Conservation (phyloP, 92 coral and sea anemone genomes). For the Porites rus region DNA sequence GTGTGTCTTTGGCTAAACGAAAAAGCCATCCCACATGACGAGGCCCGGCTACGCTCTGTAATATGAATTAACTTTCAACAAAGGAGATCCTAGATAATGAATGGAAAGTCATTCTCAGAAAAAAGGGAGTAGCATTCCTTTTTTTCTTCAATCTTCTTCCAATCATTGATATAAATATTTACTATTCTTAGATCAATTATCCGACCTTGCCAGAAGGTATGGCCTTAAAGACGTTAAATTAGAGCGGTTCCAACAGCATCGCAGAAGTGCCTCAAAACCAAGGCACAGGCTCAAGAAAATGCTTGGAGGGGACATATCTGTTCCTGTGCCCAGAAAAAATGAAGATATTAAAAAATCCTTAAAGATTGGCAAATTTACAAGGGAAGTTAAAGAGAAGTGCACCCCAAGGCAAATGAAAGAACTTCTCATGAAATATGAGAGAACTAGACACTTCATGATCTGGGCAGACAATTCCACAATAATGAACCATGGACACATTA, state of each 20-base stretch:
- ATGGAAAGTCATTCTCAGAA: too few relatives aligned
- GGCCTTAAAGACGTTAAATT: slow-evolving; percentile 44
- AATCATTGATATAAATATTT: too few relatives aligned
- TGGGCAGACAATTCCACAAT: slow-evolving; percentile 29
- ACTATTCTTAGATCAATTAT: slow-evolving; percentile 29
- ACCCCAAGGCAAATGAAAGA: not conserved
- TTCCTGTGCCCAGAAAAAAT: slow-evolving; percentile 47
- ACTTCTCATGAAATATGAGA: not conserved
- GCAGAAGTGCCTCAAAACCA: slow-evolving; percentile 16
- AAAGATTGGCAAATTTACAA: not conserved
- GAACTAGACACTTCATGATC: not conserved
- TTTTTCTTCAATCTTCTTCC: too few relatives aligned
- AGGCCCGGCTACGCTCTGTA: too few relatives aligned
- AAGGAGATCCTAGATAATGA: too few relatives aligned
- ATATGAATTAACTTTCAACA: too few relatives aligned
- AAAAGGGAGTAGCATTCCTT: too few relatives aligned
- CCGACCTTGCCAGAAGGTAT: slow-evolving; percentile 48
- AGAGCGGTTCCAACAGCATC: slow-evolving; percentile 46
- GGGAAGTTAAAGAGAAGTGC: too few relatives aligned
- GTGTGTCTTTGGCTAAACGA: too few relatives aligned
- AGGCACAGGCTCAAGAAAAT: slow-evolving; percentile 32
- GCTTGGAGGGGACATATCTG: slow-evolving; percentile 53
- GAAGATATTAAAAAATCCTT: slow-evolving; percentile 50
- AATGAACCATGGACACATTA: slow-evolving; percentile 8
- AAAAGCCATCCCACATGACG: too few relatives aligned